Conservation (phyloP, 2,888 invertebrate species). For the Notocelia uddmanniana region DNA sequence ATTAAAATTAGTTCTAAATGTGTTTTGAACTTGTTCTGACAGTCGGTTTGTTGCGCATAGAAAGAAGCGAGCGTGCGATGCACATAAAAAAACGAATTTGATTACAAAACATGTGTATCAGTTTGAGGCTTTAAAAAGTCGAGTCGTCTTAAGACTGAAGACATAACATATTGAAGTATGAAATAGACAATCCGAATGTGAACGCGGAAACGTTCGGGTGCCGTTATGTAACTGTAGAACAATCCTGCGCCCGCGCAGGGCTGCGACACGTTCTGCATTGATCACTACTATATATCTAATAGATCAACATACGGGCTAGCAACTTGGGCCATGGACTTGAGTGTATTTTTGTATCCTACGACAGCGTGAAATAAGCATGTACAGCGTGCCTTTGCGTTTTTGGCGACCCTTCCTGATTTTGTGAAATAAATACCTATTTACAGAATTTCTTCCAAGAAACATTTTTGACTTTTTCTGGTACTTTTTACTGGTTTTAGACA, state of each 20-base stretch:
- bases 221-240: constrained; percentile 85
- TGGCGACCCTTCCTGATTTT: neutral
- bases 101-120: no score
- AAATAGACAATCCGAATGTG: constrained; percentile 71
- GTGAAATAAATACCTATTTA: no score
- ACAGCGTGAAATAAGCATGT: no score
- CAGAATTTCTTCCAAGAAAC: no score
- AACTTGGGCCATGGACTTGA: neutral
- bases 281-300: constrained; percentile 54
- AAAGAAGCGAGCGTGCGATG: no score
- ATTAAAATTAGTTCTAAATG: no score
- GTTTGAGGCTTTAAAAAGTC: neutral
- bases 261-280: constrained; percentile 77
- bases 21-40: no score
- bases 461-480: no score
- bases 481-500: no score
- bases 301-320: neutral
- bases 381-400: no score
- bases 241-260: constrained; percentile 73
- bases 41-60: no score
- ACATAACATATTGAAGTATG: constrained; percentile 48
- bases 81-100: no score
- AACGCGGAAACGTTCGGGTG: constrained; percentile 77
- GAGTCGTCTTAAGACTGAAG: neutral
- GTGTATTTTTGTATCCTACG: neutral